Conservation (phyloP, 1,140 invertebrate genomes). For the Forficula auricularia region DNA sequence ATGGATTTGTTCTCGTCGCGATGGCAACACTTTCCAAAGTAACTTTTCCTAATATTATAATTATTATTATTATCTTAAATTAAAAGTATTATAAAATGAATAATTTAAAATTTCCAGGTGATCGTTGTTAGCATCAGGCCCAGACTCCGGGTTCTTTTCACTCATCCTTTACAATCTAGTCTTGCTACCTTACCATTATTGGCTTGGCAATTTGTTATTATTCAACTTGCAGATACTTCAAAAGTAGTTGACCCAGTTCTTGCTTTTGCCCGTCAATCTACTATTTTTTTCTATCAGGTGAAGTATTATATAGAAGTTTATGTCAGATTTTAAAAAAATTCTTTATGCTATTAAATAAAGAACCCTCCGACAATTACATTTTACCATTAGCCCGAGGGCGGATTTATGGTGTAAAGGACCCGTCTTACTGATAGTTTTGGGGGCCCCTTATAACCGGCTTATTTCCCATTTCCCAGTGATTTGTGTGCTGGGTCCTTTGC, state of each 20-base stretch:
- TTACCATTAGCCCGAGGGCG: too few species aligned
- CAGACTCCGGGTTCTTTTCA: conserved; percentile 47
- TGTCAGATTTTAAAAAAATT: background rate
- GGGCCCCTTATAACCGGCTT: too few species aligned
- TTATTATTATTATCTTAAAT: background rate
- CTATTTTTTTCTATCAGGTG: conserved; percentile 70
- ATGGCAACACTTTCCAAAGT: conserved; percentile 84
- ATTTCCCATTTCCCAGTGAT: too few species aligned
- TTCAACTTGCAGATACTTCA: conserved; percentile 51
- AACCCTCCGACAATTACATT: background rate
- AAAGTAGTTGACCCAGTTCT: conserved; percentile 67
- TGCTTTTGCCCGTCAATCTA: conserved; percentile 63
- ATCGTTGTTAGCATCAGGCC: conserved; percentile 72
- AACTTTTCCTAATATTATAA: conserved; percentile 3
- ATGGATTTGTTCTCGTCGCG: conserved; percentile 63
- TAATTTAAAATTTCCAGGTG: conserved; percentile 30
- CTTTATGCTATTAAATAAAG: background rate
- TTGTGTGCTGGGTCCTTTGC: too few species aligned
- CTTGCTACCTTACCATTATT: conserved; percentile 62
- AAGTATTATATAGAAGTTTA: background rate
- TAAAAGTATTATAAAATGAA: background rate
- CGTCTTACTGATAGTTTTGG: too few species aligned
- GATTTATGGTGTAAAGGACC: too few species aligned
- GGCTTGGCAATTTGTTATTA: conserved; percentile 80
- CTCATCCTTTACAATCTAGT: conserved; percentile 36